These are phyloP conservation scores for Drosophila borealis DNA, from an alignment of 2,888 invertebrate species.

Conservation along the genomic window DNA sequence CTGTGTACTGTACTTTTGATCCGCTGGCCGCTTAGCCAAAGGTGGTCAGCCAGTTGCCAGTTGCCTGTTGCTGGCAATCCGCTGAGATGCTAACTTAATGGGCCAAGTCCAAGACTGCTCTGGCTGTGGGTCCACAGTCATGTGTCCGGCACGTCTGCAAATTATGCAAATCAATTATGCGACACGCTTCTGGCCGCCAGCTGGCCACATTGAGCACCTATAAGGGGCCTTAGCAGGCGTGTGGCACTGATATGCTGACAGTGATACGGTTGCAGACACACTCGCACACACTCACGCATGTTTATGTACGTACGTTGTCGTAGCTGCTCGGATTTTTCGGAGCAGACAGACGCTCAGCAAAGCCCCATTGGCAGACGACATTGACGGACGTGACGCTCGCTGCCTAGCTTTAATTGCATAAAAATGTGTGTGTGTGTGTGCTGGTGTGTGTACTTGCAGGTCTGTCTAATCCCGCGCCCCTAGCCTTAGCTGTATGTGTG, in stretches of 20 bases:
- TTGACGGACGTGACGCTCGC: constrained; percentile 17
- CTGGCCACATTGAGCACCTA: background rate
- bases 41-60: constrained; percentile 5
- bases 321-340: background rate
- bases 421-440: constrained; percentile 2
- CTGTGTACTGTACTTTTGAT: background rate
- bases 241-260: background rate
- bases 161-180: constrained; percentile 61
- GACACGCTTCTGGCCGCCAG: constrained; percentile 4
- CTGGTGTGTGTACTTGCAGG: background rate
- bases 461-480: background rate
- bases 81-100: constrained; percentile 2
- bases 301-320: background rate
- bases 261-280: too few relatives aligned
- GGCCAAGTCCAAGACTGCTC: constrained; percentile 40
- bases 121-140: constrained; percentile 10
- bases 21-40: constrained; percentile 1
- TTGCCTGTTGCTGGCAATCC: background rate
- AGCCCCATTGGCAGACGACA: constrained; percentile 12
- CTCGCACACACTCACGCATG: background rate
- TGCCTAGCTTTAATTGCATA: constrained; percentile 19
- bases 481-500: background rate
- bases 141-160: constrained; percentile 41
- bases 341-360: constrained; percentile 2
- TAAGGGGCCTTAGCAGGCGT: background rate